Base-by-base conservation (phyloP, 2,888 invertebrate species). In the Troglohyphantes excavatus region DNA sequence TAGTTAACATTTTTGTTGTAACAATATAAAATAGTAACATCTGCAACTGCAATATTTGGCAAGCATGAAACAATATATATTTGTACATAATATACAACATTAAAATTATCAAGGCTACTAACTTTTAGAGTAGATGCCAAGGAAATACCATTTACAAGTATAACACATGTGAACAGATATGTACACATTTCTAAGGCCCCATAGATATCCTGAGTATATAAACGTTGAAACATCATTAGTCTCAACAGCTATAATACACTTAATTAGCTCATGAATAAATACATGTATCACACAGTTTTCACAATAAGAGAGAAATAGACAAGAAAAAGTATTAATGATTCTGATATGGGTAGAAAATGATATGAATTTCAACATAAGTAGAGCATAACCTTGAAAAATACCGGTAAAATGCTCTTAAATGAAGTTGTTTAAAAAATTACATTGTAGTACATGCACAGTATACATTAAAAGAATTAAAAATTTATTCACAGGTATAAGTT, bases 1-100 rank as follows among this genome's bases (percentile, higher is more conserved):
- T 63, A 63, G 63, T 63, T 21, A 70, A 72, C 72, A 53, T n/a
- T n/a, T n/a, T 33, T 2, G 59, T 59, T 21, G 21, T 39, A 65
- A 78, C 63, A 65, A 65, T 78, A 23, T 65, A 33, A 23, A 65
- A 65, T 59, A 33, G 63, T 63, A 33, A 78, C 39, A 78, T 78
- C 39, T 78, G 78, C 53, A 53, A 53, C 39, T 78, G 78, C 53
- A 53, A 53, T 53, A 53, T 53, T 53, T 53, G 53, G 53, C 53
- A 53, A 53, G 78, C 65, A 65, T 39, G 39, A 17, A 39, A 76
- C 39, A 72, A 17, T 17, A 46, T 70, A 13, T 29, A 19, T 78
- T 43, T 39, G 26, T 26, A 43, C 65, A 78, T 2, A 65, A 78
- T 26, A 76, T 46, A 78, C 65, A 63, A 33, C n/a, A 19, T 19